A percentile compares a stretch with the other conserved stretches of the same genome.
Conservation (phyloP, 2,888 invertebrate genomes). For the Deilephila porcellus region DNA sequence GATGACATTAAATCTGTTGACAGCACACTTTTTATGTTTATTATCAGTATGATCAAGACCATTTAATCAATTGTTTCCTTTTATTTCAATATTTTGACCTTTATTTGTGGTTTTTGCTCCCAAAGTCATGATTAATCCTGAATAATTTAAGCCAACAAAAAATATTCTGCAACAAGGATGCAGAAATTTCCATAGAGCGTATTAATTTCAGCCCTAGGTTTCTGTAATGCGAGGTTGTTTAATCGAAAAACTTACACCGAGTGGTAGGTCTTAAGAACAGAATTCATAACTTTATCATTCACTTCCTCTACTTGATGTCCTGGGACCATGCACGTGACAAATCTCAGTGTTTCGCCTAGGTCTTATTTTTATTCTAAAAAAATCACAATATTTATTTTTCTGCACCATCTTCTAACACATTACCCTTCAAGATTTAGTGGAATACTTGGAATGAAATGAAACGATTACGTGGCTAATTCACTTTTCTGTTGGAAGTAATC, state of each 20-base stretch:
- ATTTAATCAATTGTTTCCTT: background rate
- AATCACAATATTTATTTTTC: background rate
- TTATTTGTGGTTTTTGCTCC: background rate
- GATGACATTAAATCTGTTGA: background rate
- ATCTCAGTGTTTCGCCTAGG: too few species aligned
- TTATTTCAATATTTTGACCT: too few species aligned
- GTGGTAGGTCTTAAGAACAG: too few species aligned
- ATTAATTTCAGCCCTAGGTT: too few species aligned
- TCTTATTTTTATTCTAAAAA: background rate
- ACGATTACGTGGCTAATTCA: conserved; percentile 16
- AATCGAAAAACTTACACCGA: too few species aligned
- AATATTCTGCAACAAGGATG: too few species aligned
- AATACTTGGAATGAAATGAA: background rate
- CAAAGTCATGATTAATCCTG: background rate
- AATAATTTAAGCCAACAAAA: too few species aligned
- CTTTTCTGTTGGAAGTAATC: conserved; percentile 10
- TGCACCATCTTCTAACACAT: background rate
- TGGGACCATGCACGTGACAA: too few species aligned
- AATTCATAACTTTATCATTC: too few species aligned
- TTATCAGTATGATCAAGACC: background rate
- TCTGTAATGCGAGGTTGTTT: too few species aligned
- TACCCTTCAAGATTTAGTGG: background rate
- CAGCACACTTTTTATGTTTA: background rate
- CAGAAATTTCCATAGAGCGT: too few species aligned
- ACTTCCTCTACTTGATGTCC: too few species aligned